Evolutionary conservation across 2,797 vertebrate species (phyloP).

Genomic region (Epinephelus coioides): DNA sequence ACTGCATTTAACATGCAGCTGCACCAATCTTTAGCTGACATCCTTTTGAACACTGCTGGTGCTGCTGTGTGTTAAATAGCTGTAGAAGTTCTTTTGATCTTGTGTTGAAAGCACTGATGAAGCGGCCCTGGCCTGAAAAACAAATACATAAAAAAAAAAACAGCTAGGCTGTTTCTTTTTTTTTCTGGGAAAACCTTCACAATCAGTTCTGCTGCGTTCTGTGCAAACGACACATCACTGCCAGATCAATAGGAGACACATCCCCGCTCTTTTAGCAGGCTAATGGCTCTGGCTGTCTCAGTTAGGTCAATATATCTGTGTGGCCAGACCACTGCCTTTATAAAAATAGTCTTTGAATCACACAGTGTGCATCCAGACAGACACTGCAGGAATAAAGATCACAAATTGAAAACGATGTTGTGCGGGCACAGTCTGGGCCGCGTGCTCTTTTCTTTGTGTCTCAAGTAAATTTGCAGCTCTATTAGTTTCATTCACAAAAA

Average conservation of each 20-base stretch:
- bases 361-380: slow-evolving; percentile 3
- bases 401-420: not conserved
- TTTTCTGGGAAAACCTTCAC: slow-evolving; percentile 21
- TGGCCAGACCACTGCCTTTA: slow-evolving; percentile 43
- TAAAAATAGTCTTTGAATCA: slow-evolving; percentile 34
- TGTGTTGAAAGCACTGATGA: slow-evolving; percentile 22
- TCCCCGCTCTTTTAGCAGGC: slow-evolving; percentile 59
- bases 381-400: slow-evolving; percentile 1
- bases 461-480: slow-evolving; percentile 6
- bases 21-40: slow-evolving; percentile 11
- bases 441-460: slow-evolving; percentile 2
- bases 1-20: slow-evolving; percentile 10
- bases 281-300: slow-evolving; percentile 63
- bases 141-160: not conserved
- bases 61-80: not conserved
- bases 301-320: slow-evolving; percentile 55
- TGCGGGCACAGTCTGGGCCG: slow-evolving; percentile 1
- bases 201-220: slow-evolving; percentile 20
- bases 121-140: not conserved
- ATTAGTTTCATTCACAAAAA: not conserved
- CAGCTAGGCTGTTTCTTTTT: not conserved
- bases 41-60: not conserved
- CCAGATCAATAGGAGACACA: slow-evolving; percentile 66
- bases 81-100: slow-evolving; percentile 31
- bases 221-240: slow-evolving; percentile 58